Evolutionary conservation across 1,140 invertebrate genomes (phyloP), one percentile per base, ranked within the genome.

Genomic region (Samia ricini): DNA sequence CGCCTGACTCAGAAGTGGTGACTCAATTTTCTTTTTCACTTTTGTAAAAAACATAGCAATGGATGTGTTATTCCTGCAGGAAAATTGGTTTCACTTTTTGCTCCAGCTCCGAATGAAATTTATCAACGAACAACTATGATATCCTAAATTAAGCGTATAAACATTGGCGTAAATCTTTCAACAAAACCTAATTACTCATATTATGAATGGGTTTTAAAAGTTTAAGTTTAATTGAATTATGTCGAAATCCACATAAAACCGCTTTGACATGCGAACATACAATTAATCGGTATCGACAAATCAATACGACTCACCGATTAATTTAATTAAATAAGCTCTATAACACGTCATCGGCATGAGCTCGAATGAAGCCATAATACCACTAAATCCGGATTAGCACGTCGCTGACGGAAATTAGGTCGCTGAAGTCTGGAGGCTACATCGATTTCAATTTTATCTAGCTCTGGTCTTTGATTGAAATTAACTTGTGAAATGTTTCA

Each of bases 371-470:
- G 42, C 36, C 42, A 8, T 24, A 22, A 21, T 49, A 22, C 42
- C 57, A 36, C 56, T 59, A 50, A 59, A 49, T 42, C 57, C 36
- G 42, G 42, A 59, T 59, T 59, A 59, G 26, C n/a, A 59, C 57
- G 42, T 24, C 42, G 20, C 7, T 50, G 22, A 49, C 57, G 57
- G 57, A 59, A 59, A 59, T 59, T 59, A 59, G 57, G 57, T 59
- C 57, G 57, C 22, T 20, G 33, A 57, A 33, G 56, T 36, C 33
- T 55, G 21, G 52, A 55, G 12, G 26, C 24, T 36, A 42, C 56
- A 18, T 36, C 56, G 56, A 57, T 57, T 57, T 57, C 56, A 57
- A 56, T 57, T 57, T 57, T 42, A 57, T 20, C 26, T 20, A 33
- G 56, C 24, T 24, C 21, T 12, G 21, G n/a, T 10, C 52, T 10